Percentiles rank a stretch among this genome's conserved stretches.
phyloP scores from a whole-genome alignment of 2,888 invertebrate species.

The Acronicta alni region DNA sequence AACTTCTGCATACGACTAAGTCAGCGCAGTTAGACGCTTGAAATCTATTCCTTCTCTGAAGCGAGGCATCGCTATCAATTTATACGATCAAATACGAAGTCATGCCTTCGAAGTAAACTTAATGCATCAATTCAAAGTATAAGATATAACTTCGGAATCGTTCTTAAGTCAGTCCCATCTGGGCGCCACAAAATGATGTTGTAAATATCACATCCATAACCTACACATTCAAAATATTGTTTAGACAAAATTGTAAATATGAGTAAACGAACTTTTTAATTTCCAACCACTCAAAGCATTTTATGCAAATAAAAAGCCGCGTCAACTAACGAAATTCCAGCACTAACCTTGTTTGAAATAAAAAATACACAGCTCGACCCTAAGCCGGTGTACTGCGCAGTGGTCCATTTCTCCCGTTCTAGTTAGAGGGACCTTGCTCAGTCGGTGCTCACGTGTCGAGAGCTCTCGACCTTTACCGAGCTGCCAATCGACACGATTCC shows the following conservation, averaged over 20 bases:
- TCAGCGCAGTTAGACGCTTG: constrained; percentile 11
- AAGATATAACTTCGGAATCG: constrained; percentile 10
- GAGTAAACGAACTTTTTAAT: constrained; percentile 48
- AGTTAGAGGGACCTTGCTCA: constrained; percentile 68
- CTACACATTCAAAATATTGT: no score
- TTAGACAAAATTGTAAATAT: constrained; percentile 37
- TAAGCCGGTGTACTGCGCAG: constrained; percentile 81
- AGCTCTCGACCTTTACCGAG: constrained; percentile 76
- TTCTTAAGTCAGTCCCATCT: constrained; percentile 5
- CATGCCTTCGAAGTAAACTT: constrained; percentile 19
- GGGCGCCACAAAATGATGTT: constrained; percentile 2
- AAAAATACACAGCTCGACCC: constrained; percentile 67
- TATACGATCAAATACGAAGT: constrained; percentile 29
- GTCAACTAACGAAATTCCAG: constrained; percentile 65
- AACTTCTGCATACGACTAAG: constrained; percentile 11
- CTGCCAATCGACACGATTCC: constrained; percentile 66
- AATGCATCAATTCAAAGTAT: constrained; percentile 15
- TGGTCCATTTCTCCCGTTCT: constrained; percentile 70
- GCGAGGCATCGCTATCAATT: constrained; percentile 33
- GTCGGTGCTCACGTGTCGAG: constrained; percentile 77
- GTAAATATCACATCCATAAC: background rate
- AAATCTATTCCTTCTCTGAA: constrained; percentile 17
- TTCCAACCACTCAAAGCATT: constrained; percentile 58
- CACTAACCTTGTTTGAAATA: constrained; percentile 70
- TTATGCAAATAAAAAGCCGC: constrained; percentile 59